phyloP scores from a whole-genome alignment of 2,113 vertebrate species.

The Forbesichthys agassizii region DNA sequence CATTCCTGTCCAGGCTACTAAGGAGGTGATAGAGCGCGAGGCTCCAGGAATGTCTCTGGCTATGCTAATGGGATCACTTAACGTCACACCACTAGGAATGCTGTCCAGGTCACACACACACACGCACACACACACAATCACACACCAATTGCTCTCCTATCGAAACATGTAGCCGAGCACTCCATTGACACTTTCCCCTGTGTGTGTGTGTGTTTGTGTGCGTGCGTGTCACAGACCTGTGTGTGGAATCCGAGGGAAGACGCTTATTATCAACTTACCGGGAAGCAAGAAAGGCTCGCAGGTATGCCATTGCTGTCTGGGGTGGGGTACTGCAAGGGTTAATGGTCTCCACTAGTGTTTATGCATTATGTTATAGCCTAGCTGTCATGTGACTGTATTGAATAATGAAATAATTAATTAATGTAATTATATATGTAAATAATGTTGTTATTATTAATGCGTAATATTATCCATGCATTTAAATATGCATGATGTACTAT shows the following conservation, averaged over 20 bases:
- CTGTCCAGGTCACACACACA: slow-evolving; percentile 88
- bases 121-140: background rate
- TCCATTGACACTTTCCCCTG: background rate
- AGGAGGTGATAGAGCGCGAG: slow-evolving; percentile 99
- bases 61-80: slow-evolving; percentile 99
- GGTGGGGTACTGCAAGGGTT: too few relatives aligned
- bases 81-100: slow-evolving; percentile 99
- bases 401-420: too few relatives aligned
- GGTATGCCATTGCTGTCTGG: slow-evolving; percentile 75
- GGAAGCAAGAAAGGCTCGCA: slow-evolving; percentile 99
- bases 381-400: background rate
- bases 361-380: background rate
- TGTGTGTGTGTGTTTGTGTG: slow-evolving; percentile 4
- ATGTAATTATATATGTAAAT: too few relatives aligned
- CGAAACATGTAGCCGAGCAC: background rate
- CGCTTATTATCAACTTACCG: slow-evolving; percentile 98
- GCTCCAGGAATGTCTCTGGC: slow-evolving; percentile 98
- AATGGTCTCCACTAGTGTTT: background rate
- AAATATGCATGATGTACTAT: too few relatives aligned
- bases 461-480: too few relatives aligned
- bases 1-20: slow-evolving; percentile 85
- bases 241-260: slow-evolving; percentile 98
- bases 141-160: background rate
- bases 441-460: too few relatives aligned
- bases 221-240: slow-evolving; percentile 83